Evolutionary conservation across 2,888 invertebrate genomes (phyloP).

Genomic region (Ornithoptera priamus): DNA sequence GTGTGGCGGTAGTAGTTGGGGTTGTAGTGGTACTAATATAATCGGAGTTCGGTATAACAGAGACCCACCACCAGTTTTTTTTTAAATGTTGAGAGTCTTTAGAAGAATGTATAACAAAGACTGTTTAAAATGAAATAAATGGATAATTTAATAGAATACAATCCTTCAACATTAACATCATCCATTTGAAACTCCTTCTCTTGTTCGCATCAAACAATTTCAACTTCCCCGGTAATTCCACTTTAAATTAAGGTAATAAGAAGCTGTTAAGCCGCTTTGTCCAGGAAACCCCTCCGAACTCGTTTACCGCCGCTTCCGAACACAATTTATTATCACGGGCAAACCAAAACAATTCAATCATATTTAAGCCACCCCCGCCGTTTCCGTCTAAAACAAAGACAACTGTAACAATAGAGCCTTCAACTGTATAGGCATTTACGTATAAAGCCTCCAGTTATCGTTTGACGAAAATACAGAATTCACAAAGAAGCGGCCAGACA

Average conservation of each 20-base stretch:
- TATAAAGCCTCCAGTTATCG: conserved; percentile 11
- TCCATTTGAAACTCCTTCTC: not conserved
- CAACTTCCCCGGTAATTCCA: conserved; percentile 9
- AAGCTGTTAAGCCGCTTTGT: conserved; percentile 22
- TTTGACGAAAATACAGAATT: conserved; percentile 20
- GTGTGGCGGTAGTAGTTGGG: no score
- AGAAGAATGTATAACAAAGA: no score
- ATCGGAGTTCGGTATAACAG: no score
- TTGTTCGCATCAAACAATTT: conserved; percentile 9
- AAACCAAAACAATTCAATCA: conserved; percentile 37
- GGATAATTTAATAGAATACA: not conserved
- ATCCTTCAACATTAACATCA: not conserved
- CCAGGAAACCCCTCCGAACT: conserved; percentile 13
- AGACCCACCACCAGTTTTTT: no score
- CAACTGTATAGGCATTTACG: conserved; percentile 7
- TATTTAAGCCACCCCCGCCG: conserved; percentile 36
- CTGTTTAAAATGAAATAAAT: no score
- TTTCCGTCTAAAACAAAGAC: conserved; percentile 35
- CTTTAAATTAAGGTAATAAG: conserved; percentile 26
- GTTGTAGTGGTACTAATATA: no score
- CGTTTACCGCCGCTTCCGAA: conserved; percentile 16
- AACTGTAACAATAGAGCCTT: conserved; percentile 22
- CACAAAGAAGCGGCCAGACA: conserved; percentile 20
- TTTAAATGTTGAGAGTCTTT: no score
- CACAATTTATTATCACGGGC: conserved; percentile 25